Conservation (phyloP, 1,140 invertebrate species). For the Pseudobourletiella spinata region DNA sequence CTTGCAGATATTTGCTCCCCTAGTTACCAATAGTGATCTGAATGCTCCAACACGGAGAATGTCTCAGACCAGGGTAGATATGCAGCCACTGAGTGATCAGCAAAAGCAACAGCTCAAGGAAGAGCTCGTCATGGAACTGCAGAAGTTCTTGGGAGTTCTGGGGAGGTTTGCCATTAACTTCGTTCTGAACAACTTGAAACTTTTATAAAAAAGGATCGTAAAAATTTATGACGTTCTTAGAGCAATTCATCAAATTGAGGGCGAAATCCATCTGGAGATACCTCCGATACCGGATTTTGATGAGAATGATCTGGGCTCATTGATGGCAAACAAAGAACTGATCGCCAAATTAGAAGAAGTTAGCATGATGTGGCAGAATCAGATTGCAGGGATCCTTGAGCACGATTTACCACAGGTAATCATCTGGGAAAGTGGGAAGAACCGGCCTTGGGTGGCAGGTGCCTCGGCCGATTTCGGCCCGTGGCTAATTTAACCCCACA, state of each 20-base stretch:
- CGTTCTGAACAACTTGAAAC: no score
- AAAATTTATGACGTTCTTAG: no score
- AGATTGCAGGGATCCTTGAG: constrained; percentile 41
- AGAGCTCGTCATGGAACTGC: constrained; percentile 44
- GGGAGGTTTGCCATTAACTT: no score
- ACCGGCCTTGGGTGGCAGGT: no score
- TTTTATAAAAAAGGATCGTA: not conserved
- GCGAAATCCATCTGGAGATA: constrained; percentile 43
- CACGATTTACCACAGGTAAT: constrained; percentile 27
- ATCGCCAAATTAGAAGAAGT: constrained; percentile 39
- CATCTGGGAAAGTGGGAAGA: no score
- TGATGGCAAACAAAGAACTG: constrained; percentile 40
- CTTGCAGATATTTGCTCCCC: constrained; percentile 18
- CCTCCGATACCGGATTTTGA: constrained; percentile 38
- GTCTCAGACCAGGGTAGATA: constrained; percentile 12
- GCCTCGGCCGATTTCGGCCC: no score
- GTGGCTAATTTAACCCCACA: not conserved
- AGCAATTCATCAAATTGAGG: constrained; percentile 45
- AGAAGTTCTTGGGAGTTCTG: constrained; percentile 44
- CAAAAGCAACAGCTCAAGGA: constrained; percentile 42
- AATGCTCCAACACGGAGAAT: not conserved
- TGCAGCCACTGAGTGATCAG: constrained; percentile 13
- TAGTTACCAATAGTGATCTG: constrained; percentile 6
- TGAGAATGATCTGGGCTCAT: constrained; percentile 39
- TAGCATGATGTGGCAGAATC: constrained; percentile 41